Evolutionary conservation across 2,888 invertebrate genomes (phyloP), one percentile per base, ranked within the genome.

Genomic region (Acanthosepion pharaonis): DNA sequence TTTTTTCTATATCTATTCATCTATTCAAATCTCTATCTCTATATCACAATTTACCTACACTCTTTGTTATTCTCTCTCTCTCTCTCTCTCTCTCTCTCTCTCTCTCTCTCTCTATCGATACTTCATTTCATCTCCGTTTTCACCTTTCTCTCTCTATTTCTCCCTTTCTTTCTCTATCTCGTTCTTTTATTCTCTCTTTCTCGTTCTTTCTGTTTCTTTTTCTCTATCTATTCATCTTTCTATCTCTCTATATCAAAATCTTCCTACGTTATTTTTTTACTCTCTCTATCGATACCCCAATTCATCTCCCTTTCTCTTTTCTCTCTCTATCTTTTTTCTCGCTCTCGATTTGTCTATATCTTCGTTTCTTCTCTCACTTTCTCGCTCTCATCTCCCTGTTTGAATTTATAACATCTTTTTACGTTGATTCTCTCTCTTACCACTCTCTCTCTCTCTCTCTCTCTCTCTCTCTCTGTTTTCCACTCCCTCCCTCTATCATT

Each of bases 381-480:
- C 92, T 78, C 92, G 59, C 92, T 92, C 91, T 78, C 78, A 64
- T 48, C 55, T 64, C 91, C 33, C 51, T 91, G 42, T 48, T 8
- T 42, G 42, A 25, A n/a, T 53, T 33, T 23, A 5, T 92, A n/a
- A 51, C 93, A 91, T n/a, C 51, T 51, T 93, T 51, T 93, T 94
- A n/a, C 95, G 28, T 91, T 78, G 92, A 93, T 78, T 93, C 51
- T 94, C 94, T 92, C 49, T n/a, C 25, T 93, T 42, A 91, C 93
- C 92, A 11, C n/a, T 42, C 55, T 55, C 94, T 42, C 93, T 2
- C 92, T 91, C 94, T 28, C 48, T 48, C n/a, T 15, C 91, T 51
- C 92, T 94, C 93, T 59, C 78, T 94, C 92, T 2, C 92, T 91
- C 94, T 28, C 48, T 48, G 51, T 28, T 15, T 78, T 28, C 28